A percentile compares a stretch with the other conserved stretches of the same genome.
These are phyloP conservation scores for Lithophane semibrunnea DNA, from an alignment of 2,888 invertebrate species.

Conservation along the genomic window DNA sequence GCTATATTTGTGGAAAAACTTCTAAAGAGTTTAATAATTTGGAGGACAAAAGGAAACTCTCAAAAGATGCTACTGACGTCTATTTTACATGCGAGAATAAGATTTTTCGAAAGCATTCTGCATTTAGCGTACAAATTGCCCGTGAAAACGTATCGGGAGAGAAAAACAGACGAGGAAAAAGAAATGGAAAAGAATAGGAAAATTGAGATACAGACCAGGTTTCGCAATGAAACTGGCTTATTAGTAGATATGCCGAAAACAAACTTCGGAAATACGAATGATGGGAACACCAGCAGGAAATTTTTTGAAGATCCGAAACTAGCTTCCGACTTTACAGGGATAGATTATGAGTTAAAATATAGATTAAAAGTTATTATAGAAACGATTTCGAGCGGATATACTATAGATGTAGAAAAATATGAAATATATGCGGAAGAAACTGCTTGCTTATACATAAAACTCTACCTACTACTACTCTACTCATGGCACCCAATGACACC, in stretches of 20 bases:
- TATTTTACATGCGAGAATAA: not conserved
- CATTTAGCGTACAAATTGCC: not conserved
- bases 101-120: constrained; percentile 3
- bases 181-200: not conserved
- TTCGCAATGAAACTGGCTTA: constrained; percentile 4
- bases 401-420: too few relatives aligned
- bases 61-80: too few relatives aligned
- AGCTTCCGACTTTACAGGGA: too few relatives aligned
- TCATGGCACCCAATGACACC: constrained; percentile 1
- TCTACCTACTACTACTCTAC: too few relatives aligned
- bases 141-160: not conserved
- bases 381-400: too few relatives aligned
- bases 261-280: constrained; percentile 1
- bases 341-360: too few relatives aligned
- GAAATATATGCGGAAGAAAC: not conserved
- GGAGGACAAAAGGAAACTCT: too few relatives aligned
- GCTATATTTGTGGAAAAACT: too few relatives aligned
- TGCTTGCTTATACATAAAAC: not conserved
- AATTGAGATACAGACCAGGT: not conserved
- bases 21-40: too few relatives aligned
- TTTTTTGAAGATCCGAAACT: too few relatives aligned
- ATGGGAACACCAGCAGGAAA: constrained; percentile 1
- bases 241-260: not conserved
- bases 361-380: too few relatives aligned
- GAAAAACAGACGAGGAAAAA: constrained; percentile 1